Conservation (phyloP, 2,113 vertebrate genomes). For the Plotosus lineatus region DNA sequence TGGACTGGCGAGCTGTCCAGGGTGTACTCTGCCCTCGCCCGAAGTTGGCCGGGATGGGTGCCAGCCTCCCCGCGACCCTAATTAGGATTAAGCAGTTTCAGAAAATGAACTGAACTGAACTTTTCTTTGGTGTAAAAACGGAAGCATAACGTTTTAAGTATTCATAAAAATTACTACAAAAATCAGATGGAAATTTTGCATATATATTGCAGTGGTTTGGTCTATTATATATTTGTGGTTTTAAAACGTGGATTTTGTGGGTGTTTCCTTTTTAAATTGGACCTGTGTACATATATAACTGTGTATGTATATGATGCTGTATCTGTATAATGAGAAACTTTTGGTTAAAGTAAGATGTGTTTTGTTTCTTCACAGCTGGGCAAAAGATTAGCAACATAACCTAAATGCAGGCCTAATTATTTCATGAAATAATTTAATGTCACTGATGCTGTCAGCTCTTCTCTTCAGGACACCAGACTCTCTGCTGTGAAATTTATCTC, state of each 20-base stretch:
- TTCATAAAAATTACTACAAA: background rate
- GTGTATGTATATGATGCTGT: background rate
- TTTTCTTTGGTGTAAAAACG: too few relatives aligned
- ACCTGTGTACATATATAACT: background rate
- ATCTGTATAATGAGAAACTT: conserved; percentile 12
- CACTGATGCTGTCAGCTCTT: conserved; percentile 74
- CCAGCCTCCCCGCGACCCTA: too few relatives aligned
- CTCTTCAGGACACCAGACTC: conserved; percentile 70
- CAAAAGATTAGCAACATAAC: conserved; percentile 66
- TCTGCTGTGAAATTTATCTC: conserved; percentile 79
- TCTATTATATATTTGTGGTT: background rate
- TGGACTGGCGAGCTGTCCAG: too few relatives aligned
- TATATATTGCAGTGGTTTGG: background rate
- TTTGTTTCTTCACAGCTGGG: conserved; percentile 5
- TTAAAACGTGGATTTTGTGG: background rate
- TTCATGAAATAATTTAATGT: conserved; percentile 80
- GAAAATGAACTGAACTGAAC: too few relatives aligned
- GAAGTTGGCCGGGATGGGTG: too few relatives aligned
- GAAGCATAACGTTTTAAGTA: too few relatives aligned
- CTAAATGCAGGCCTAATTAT: conserved; percentile 75
- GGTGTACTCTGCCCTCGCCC: too few relatives aligned
- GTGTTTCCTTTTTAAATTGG: background rate
- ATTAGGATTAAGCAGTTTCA: too few relatives aligned
- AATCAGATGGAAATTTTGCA: background rate
- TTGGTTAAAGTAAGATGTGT: background rate